Percentiles rank a stretch among this genome's conserved stretches.
phyloP scores from a whole-genome alignment of 2,888 invertebrate genomes.

The Dynastes grantii region DNA sequence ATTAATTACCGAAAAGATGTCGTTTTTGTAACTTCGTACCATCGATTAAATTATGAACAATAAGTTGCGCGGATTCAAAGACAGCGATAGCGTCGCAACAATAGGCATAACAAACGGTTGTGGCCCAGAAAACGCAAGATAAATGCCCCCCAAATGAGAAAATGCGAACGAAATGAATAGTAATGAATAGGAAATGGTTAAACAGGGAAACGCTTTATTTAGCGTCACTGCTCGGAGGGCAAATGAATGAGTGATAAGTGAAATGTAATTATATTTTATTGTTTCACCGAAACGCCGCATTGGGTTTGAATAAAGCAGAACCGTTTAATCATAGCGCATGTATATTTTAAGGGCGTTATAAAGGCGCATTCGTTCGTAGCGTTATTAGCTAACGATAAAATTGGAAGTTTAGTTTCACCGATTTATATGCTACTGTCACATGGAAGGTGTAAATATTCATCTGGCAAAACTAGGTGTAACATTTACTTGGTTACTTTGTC shows the following conservation, averaged over 20 bases:
- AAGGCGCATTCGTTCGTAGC: conserved; percentile 25
- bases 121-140: conserved; percentile 66
- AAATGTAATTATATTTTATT: conserved; percentile 70
- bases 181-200: conserved; percentile 70
- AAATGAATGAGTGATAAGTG: conserved; percentile 70
- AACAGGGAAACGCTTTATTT: conserved; percentile 68
- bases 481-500: too few species aligned
- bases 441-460: too few species aligned
- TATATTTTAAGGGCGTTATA: conserved; percentile 46
- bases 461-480: too few species aligned
- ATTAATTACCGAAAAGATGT: too few species aligned
- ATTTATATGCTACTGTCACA: too few species aligned
- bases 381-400: neutral
- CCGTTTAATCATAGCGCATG: conserved; percentile 63
- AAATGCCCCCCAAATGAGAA: conserved; percentile 68
- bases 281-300: conserved; percentile 68
- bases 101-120: conserved; percentile 41
- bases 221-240: conserved; percentile 63
- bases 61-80: neutral
- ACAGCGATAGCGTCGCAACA: conserved; percentile 3
- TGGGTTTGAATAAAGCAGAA: conserved; percentile 65
- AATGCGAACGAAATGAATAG: conserved; percentile 69
- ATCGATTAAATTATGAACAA: conserved; percentile 19
- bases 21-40: too few species aligned
- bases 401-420: neutral